phyloP scores from a whole-genome alignment of 2,113 vertebrate genomes.

The Thomomys bottae region DNA sequence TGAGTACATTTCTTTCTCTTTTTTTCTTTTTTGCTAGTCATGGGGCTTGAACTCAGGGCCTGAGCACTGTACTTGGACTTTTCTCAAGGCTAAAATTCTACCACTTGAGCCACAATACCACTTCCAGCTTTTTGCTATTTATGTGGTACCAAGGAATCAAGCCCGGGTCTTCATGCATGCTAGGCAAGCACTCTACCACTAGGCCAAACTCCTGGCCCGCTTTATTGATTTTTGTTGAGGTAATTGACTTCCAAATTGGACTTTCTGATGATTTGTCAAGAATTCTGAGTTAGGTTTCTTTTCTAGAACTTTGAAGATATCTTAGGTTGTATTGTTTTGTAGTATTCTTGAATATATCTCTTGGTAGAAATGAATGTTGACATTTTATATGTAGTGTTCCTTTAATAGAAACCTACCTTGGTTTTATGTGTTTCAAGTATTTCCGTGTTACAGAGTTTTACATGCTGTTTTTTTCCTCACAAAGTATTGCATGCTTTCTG shows the following conservation, averaged over 20 bases:
- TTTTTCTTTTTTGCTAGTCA: too few relatives aligned
- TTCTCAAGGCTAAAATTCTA: too few relatives aligned
- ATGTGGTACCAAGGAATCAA: too few relatives aligned
- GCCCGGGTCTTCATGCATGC: too few relatives aligned
- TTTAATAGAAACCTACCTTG: neutral
- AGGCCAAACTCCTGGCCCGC: too few relatives aligned
- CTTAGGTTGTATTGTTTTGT: conserved; percentile 40
- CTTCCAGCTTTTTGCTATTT: too few relatives aligned
- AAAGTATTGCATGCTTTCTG: neutral
- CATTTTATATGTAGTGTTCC: conserved; percentile 47
- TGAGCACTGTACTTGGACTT: too few relatives aligned
- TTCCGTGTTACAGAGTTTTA: conserved; percentile 10
- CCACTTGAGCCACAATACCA: too few relatives aligned
- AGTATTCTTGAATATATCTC: conserved; percentile 44
- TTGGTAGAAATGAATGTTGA: conserved; percentile 47
- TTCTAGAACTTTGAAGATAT: conserved; percentile 54
- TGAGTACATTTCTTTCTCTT: too few relatives aligned
- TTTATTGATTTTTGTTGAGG: too few relatives aligned
- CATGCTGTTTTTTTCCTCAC: neutral
- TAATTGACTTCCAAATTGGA: conserved; percentile 32
- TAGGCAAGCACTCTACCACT: too few relatives aligned
- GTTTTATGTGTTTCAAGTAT: conserved; percentile 45
- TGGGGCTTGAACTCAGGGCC: too few relatives aligned
- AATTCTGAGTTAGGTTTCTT: conserved; percentile 39
- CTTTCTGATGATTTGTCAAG: conserved; percentile 62